Conservation (phyloP, 2,888 invertebrate genomes). For the Troides helena region DNA sequence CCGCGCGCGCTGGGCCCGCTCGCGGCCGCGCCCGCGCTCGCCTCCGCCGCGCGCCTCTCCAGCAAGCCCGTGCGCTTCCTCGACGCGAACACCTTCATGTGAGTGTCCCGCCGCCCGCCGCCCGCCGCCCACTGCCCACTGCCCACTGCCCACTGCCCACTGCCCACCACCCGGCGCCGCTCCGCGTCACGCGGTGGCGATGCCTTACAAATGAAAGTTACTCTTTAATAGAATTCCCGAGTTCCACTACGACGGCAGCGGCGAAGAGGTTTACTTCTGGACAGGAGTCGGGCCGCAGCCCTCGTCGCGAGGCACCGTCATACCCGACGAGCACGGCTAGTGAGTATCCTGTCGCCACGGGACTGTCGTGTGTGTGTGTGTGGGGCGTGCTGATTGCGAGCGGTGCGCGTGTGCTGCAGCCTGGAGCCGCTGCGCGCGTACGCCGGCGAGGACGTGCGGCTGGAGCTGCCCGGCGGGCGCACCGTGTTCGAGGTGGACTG, state of each 20-base stretch:
- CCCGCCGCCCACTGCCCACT: not conserved
- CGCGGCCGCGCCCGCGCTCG: constrained; percentile 61
- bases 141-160: too few relatives aligned
- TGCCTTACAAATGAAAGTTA: not conserved
- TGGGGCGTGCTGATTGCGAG: not conserved
- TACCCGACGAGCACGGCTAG: constrained; percentile 96
- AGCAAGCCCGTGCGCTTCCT: constrained; percentile 87
- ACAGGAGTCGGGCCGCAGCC: constrained; percentile 94
- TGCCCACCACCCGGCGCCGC: too few relatives aligned
- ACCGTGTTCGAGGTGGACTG: constrained; percentile 91
- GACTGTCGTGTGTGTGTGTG: not conserved
- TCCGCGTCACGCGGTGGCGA: too few relatives aligned
- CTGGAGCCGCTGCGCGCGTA: constrained; percentile 89
- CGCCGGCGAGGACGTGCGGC: constrained; percentile 84
- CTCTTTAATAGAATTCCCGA: constrained; percentile 81
- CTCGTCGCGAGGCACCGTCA: constrained; percentile 87
- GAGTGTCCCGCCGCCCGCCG: constrained; percentile 32
- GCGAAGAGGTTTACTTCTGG: constrained; percentile 91
- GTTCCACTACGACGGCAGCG: constrained; percentile 88
- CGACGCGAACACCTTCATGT: constrained; percentile 88
- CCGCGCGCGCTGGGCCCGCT: constrained; percentile 76
- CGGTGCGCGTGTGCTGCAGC: constrained; percentile 68
- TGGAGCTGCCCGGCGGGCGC: constrained; percentile 89
- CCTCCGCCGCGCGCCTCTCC: constrained; percentile 63
- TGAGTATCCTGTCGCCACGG: constrained; percentile 74